A percentile compares a stretch with the other conserved stretches of the same genome.
Evolutionary conservation across 2,113 vertebrate genomes (phyloP).

Genomic region (Pseudorhombus dupliciocellatus): DNA sequence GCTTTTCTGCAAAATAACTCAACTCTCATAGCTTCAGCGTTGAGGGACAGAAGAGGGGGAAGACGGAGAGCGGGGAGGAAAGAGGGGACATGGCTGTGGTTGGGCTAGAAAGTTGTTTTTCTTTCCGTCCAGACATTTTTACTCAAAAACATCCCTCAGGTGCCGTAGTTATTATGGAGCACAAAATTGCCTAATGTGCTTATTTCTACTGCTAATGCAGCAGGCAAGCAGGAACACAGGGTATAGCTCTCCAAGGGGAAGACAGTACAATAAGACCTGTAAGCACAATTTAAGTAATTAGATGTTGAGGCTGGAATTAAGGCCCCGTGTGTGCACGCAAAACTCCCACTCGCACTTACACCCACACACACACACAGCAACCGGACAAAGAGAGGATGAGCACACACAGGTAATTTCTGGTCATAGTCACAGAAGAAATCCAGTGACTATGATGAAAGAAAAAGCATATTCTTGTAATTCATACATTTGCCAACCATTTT

Average conservation of each 20-base stretch:
- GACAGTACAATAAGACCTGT: constrained; percentile 75
- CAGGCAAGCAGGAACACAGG: constrained; percentile 69
- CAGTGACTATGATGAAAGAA: constrained; percentile 25
- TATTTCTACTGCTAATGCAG: constrained; percentile 76
- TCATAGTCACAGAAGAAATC: constrained; percentile 40
- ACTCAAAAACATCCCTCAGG: constrained; percentile 74
- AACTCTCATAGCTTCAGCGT: constrained; percentile 17
- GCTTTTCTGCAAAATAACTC: constrained; percentile 33
- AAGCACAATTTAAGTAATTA: constrained; percentile 82
- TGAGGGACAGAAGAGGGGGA: constrained; percentile 6
- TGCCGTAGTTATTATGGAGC: constrained; percentile 75
- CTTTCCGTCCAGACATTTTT: constrained; percentile 61
- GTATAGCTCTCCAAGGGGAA: constrained; percentile 64
- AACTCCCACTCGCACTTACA: constrained; percentile 27
- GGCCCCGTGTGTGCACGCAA: constrained; percentile 26
- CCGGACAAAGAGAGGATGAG: constrained; percentile 18
- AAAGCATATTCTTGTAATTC: constrained; percentile 23
- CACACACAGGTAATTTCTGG: constrained; percentile 9
- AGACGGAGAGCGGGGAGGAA: neutral
- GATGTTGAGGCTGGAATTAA: constrained; percentile 64
- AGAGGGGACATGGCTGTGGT: constrained; percentile 1
- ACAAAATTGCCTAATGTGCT: constrained; percentile 79
- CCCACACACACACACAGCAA: constrained; percentile 25
- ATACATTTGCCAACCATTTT: constrained; percentile 5
- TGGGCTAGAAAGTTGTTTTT: constrained; percentile 56